Conservation (phyloP, 2,113 vertebrate genomes). For the human (Homo sapiens) region GRCh38 chr1:50829501-50830000, state of each 20-base stretch:
- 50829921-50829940: conserved; percentile 9
- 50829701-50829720: conserved; percentile 59
- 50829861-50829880: neutral
- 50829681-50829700: conserved; percentile 47
- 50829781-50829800: conserved; percentile 46
- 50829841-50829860: conserved; percentile 16
- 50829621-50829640: conserved; percentile 27
- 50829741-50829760: conserved; percentile 33
- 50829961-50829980: neutral
- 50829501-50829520: neutral
- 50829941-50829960: neutral
- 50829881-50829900: conserved; percentile 22
- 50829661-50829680: conserved; percentile 59
- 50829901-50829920: conserved; percentile 13
- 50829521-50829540: conserved; percentile 42
- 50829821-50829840: conserved; percentile 35
- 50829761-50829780: conserved; percentile 28
- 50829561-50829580: conserved; percentile 55
- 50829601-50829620: conserved; percentile 19
- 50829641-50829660: conserved; percentile 53
- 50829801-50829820: conserved; percentile 47
- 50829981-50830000: neutral
- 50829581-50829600: conserved; percentile 41
- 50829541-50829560: conserved; percentile 17
- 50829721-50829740: conserved; percentile 52